These are phyloP conservation scores for Romanogobio albipinnatus DNA, from an alignment of 2,113 vertebrate species.

Conservation along the genomic window DNA sequence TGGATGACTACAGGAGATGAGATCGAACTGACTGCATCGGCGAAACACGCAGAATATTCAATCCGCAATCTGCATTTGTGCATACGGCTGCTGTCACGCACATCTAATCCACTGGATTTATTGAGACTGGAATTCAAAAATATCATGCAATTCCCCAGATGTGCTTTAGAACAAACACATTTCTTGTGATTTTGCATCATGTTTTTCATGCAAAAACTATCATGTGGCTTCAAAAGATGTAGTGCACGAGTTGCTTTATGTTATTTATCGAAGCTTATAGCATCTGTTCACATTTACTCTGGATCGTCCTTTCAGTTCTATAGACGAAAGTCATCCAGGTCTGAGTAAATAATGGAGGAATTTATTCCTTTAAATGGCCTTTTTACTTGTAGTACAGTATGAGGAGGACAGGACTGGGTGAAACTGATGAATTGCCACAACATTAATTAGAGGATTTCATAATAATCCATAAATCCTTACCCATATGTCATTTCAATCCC, in stretches of 20 bases:
- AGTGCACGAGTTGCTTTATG: neutral
- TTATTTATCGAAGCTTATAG: neutral
- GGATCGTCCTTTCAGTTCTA: neutral
- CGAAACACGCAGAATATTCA: neutral
- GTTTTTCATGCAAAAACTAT: neutral
- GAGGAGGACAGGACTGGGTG: neutral
- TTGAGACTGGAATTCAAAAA: neutral
- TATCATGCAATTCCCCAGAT: neutral
- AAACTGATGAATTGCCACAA: too few relatives aligned
- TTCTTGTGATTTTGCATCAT: neutral
- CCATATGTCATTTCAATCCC: neutral
- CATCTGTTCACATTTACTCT: neutral
- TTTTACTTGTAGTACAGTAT: neutral
- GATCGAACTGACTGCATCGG: neutral
- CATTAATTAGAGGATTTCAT: too few relatives aligned
- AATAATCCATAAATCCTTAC: neutral
- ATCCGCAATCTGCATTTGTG: constrained; percentile 18
- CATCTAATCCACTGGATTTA: constrained; percentile 31
- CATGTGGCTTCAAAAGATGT: neutral
- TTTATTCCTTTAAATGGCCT: neutral
- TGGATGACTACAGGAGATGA: constrained; percentile 19
- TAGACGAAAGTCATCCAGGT: neutral
- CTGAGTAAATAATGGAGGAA: neutral
- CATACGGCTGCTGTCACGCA: constrained; percentile 27
- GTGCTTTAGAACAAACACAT: neutral